Base-by-base conservation (phyloP, 2,888 invertebrate genomes). In the Drosophila pseudotalamancana region DNA sequence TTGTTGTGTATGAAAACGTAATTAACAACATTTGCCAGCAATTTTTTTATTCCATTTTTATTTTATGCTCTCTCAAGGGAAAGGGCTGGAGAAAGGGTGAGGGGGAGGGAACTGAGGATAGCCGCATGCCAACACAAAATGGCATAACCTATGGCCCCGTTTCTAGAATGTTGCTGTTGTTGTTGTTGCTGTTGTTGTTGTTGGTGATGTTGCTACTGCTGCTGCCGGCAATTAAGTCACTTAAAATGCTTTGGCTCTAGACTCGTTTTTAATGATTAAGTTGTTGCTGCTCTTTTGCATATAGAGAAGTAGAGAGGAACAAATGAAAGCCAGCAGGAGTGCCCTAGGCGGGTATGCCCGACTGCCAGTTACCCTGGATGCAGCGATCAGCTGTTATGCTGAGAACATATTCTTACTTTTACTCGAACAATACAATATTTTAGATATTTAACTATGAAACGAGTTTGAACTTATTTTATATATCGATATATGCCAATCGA, bases 1-100 rank as follows among this genome's bases (percentile, higher is more conserved):
- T 53, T 72, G 62, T 51, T 85, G 69, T 81, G 69, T 73, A 86
- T 86, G 71, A 86, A 83, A 86, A 77, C 57, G 81, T 81, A 81
- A 81, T 81, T 86, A 81, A 81, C 81, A 81, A 80, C 84, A 86
- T 86, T 83, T 86, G 69, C 40, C 72, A 60, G 66, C 61, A 62
- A 35, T 63, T 70, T 42, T 51, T 35, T 57, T 43, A 18, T 29
- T 50, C 25, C n/a, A 42, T 37, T 39, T 35, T 56, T 53, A 68
- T 51, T 67, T 46, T 42, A 49, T 42, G 49, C 53, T 11, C 37
- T 35, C 42, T 6, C 39, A 40, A 18, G 54, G 57, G 57, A 11
- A 45, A 34, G 32, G 27, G 6, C n/a, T 3, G 14, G 29, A n/a
- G 39, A 6, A 9, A 4, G 19, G 3, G 1, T 8, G 6, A 31